Evolutionary conservation across 2,797 vertebrate genomes (phyloP).

Genomic region (Silurus lanzhouensis): DNA sequence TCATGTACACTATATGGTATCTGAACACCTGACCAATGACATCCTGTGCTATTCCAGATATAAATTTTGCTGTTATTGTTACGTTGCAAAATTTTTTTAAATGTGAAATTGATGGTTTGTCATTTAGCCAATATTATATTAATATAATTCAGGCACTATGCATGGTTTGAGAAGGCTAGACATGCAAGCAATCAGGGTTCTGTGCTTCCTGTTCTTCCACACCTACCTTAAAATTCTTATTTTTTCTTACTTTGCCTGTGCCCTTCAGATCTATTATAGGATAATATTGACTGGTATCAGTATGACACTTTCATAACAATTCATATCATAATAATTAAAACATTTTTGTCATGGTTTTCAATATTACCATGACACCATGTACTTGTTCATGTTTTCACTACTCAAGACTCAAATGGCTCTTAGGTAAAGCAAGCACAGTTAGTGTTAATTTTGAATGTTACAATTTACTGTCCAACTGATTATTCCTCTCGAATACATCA

Average conservation of each 20-base stretch:
- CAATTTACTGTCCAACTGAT: not conserved
- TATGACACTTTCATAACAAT: not conserved
- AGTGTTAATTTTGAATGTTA: not conserved
- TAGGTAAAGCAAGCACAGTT: not conserved
- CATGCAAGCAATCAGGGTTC: not conserved
- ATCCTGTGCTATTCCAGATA: not conserved
- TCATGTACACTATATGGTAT: not conserved
- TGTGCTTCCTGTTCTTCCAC: not conserved
- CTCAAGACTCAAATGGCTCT: not conserved
- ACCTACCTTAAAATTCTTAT: not conserved
- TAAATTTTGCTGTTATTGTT: not conserved
- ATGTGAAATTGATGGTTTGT: too few relatives aligned
- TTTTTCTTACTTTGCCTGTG: too few relatives aligned
- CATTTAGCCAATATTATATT: too few relatives aligned
- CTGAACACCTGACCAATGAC: not conserved
- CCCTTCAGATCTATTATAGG: too few relatives aligned
- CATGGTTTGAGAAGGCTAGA: too few relatives aligned
- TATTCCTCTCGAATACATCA: not conserved
- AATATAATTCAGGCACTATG: too few relatives aligned
- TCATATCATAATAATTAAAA: too few relatives aligned
- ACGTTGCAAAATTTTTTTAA: too few relatives aligned
- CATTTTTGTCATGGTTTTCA: not conserved
- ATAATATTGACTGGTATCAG: not conserved
- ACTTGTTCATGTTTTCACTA: not conserved
- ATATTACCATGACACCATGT: not conserved